Conservation (phyloP, 2,797 vertebrate species). For the Phalloptychus januarius region DNA sequence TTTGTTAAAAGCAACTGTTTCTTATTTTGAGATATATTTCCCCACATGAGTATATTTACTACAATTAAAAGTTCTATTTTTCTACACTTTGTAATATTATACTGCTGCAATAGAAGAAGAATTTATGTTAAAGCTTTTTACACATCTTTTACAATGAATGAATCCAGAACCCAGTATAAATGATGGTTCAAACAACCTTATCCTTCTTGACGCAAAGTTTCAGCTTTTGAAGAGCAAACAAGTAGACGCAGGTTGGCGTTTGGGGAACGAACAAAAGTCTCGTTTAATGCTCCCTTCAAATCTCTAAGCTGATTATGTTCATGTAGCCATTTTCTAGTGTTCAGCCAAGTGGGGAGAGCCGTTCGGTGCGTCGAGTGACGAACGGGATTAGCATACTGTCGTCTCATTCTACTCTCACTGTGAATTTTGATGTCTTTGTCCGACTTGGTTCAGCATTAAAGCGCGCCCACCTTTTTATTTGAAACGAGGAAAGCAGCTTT, state of each 20-base stretch:
- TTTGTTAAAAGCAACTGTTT: background rate
- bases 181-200: background rate
- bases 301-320: constrained; percentile 13
- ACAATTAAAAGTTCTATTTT: background rate
- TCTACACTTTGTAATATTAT: background rate
- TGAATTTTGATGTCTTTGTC: constrained; percentile 50
- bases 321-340: constrained; percentile 32
- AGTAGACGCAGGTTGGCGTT: background rate
- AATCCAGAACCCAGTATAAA: background rate
- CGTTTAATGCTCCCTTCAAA: constrained; percentile 14
- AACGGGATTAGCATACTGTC: constrained; percentile 11
- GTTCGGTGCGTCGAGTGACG: background rate
- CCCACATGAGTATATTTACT: background rate
- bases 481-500: constrained; percentile 14
- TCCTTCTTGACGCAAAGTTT: constrained; percentile 3
- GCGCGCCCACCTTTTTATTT: constrained; percentile 11
- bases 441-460: constrained; percentile 19
- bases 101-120: background rate
- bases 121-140: background rate
- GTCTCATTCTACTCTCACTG: constrained; percentile 54
- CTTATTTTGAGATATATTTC: background rate
- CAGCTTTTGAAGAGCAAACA: background rate
- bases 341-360: constrained; percentile 2
- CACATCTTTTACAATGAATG: background rate
- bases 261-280: constrained; percentile 4